Evolutionary conservation across 2,797 vertebrate species (phyloP), one percentile per base, ranked within the genome.

Genomic region (Hyperoplus immaculatus): DNA sequence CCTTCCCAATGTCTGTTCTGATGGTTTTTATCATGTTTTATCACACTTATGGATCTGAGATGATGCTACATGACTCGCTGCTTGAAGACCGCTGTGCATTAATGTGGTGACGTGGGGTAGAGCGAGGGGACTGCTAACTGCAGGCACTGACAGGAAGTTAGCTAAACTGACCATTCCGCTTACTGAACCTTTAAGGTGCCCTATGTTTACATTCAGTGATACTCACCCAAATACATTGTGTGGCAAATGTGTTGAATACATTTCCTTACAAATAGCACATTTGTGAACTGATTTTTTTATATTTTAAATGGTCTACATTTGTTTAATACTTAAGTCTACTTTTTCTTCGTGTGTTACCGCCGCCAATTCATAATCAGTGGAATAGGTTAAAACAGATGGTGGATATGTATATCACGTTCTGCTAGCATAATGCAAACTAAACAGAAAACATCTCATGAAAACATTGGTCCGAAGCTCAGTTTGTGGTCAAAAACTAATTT

Each of bases 131-230:
- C 29, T 29, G 29, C 29, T 29, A 29, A 29, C 29, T 29, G 29
- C 29, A 29, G 29, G 29, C 29, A 29, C 29, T 29, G 29, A 29
- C 3, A 29, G 29, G 29, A 29, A 29, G 29, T 29, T 29, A 29
- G 29, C 29, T 29, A 29, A 29, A 29, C 29, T 29, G 29, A 29
- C 29, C 29, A 29, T 29, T 29, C 29, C 29, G 29, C 29, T 29
- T 29, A 29, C 29, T 29, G 29, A 29, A 29, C 29, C 29, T 29
- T 29, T 15, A 45, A 15, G 13, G 8, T 5, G 46, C 16, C 50
- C 61, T 69, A 4, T 15, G n/a, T 62, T 70, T 51, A 43, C 21
- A 57, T 49, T 65, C n/a, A 46, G 36, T 49, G 9, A 43, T 57
- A 46, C 13, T 43, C 38, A 14, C 13, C 6, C 10, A 53, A 51